Base-by-base conservation (phyloP, 2,888 invertebrate genomes). In the Melitaea athalia region DNA sequence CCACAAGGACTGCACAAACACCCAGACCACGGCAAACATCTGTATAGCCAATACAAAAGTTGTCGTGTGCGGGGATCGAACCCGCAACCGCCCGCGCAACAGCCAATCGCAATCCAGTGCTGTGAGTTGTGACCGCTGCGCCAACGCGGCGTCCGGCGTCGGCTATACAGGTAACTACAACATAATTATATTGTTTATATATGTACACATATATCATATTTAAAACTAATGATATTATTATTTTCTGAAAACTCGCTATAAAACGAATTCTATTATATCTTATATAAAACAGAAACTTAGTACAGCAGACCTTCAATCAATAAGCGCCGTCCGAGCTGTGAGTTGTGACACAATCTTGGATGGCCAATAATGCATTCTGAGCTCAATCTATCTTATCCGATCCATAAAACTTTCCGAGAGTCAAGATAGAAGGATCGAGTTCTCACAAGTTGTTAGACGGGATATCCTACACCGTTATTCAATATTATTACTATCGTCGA, bases 281-380 rank as follows among this genome's bases (percentile, higher is more conserved):
- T n/a, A 31, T n/a, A 59, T 15, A 45, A 2, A 17, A 43, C 33
- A 53, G n/a, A 43, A 59, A 33, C 38, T 12, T 8, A 33, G 38
- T 63, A 42, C 42, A 55, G 12, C 63, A 57, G 43, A 70, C 57
- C 52, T 55, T 64, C 67, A 66, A 71, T 71, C 66, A 74, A 73
- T 71, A 74, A 69, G 59, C 52, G 61, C 64, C 59, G 45, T 63
- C 53, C 50, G 53, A 68, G 61, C 70, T 74, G 74, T 74, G 72
- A 76, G 77, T 77, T 79, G 79, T 80, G 84, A 84, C 83, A 82
- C 82, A 84, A 88, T 87, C 85, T 84, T 81, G 81, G 84, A 87
- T 83, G 84, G 85, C 83, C 84, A 88, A 87, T 88, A 88, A 88
- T 85, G 85, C 86, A 88, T 86, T 83, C 83, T 80, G 79, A 82